Percentiles rank a stretch among this genome's conserved stretches.
Conservation (phyloP, 2,888 invertebrate genomes). For the Papilio protenor region DNA sequence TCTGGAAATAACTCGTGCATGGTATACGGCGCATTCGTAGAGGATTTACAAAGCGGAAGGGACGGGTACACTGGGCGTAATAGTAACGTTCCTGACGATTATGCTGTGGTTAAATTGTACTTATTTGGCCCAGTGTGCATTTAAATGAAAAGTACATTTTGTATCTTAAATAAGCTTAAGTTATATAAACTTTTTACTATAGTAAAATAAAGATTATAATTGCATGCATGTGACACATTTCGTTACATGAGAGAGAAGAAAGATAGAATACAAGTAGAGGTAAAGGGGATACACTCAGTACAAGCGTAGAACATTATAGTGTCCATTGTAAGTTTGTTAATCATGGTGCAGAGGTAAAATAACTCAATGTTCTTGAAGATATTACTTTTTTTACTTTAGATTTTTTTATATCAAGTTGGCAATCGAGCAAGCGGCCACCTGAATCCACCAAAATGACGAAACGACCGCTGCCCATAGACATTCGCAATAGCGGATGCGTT, state of each 20-base stretch:
- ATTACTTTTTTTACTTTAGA: background rate
- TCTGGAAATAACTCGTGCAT: slow-evolving; percentile 36
- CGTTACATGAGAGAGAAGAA: background rate
- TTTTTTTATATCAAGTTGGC: no score
- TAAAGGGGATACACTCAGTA: background rate
- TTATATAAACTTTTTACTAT: background rate
- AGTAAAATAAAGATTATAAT: background rate
- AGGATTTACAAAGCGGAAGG: slow-evolving; percentile 26
- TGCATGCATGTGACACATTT: background rate
- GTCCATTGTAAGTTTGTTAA: background rate
- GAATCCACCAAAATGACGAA: no score
- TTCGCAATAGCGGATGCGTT: no score
- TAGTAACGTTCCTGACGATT: slow-evolving; percentile 2
- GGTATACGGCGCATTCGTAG: slow-evolving; percentile 16
- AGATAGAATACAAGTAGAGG: background rate
- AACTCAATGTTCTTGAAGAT: background rate
- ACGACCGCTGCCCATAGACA: no score
- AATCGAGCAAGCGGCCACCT: no score
- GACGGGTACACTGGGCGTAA: slow-evolving; percentile 1
- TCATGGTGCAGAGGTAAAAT: background rate
- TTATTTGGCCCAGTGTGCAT: background rate
- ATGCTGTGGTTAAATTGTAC: background rate
- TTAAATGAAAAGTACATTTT: background rate
- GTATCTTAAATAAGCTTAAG: no score
- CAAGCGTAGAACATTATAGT: background rate